A percentile compares a stretch with the other conserved stretches of the same genome.
Conservation (phyloP, 1,140 invertebrate genomes). For the Cydia splendana region DNA sequence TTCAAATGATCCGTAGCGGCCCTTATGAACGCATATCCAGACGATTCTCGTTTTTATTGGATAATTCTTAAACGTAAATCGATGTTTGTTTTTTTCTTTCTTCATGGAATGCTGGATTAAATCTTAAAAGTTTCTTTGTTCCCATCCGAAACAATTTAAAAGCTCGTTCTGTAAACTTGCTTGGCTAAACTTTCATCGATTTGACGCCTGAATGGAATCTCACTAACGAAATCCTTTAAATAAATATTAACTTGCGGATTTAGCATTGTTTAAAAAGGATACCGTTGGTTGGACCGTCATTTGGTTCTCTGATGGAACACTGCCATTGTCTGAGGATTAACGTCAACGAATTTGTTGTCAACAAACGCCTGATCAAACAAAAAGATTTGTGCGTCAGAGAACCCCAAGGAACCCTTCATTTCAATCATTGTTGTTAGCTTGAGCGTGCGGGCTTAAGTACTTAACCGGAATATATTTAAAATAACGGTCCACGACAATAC, state of each 20-base stretch:
- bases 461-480: conserved; percentile 46
- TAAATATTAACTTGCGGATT: conserved; percentile 67
- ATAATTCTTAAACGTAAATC: conserved; percentile 31
- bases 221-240: conserved; percentile 63
- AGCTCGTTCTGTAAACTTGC: conserved; percentile 25
- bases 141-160: conserved; percentile 21
- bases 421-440: conserved; percentile 56
- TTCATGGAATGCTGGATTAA: conserved; percentile 19
- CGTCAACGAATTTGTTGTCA: conserved; percentile 77
- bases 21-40: conserved; percentile 26
- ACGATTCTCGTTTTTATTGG: conserved; percentile 29
- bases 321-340: conserved; percentile 76
- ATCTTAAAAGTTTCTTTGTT: conserved; percentile 22
- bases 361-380: conserved; percentile 76
- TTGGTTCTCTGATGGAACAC: conserved; percentile 62
- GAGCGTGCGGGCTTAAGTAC: conserved; percentile 55
- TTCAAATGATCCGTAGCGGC: conserved; percentile 28
- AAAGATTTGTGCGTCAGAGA: conserved; percentile 64
- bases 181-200: conserved; percentile 29
- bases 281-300: conserved; percentile 57
- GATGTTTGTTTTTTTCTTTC: conserved; percentile 1
- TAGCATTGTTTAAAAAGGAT: conserved; percentile 54
- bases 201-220: conserved; percentile 44
- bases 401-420: conserved; percentile 55
- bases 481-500: conserved; percentile 46